Base-by-base conservation (phyloP, 2,888 invertebrate species). In the Diarsia brunnea region DNA sequence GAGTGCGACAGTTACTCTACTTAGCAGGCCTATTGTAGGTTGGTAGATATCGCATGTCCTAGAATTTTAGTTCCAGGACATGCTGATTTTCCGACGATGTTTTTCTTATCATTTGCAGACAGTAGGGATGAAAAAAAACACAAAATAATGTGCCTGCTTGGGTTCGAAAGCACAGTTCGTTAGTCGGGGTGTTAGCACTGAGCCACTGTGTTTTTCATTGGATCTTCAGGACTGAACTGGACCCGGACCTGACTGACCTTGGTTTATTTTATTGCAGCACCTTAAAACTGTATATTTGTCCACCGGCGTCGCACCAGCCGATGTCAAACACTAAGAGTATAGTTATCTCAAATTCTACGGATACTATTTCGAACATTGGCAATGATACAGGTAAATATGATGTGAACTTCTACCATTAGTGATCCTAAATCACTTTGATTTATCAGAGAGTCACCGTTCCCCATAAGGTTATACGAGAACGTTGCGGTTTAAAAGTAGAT, bases 271-370 rank as follows among this genome's bases (percentile, higher is more conserved):
- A 24, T 80, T 68, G 19, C 91, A 96, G 96, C 91, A 95, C 95
- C 47, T 84, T 92, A 55, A 95, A 94, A 76, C 91, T 96, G 1
- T 93, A 93, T 88, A 88, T 94, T 43, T 96, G 96, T 73, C 89
- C 91, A 0, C 81, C 89, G 16, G 90, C 90, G 1, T 90, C 91
- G 16, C 88, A 86, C 1, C 79, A 74, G 43, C 19, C n/a, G 1
- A n/a, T 12, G 1, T 19, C 14, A 19, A 19, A 69, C n/a, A 21
- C 12, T 47, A 73, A 65, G 21, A 11, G 19, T 2, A 53, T 66
- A 7, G 66, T 74, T 12, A 10, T 47, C 4, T 38, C 49, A 11
- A 70, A 73, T 51, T 27, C 47, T 21, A 72, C 74, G 5, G 43
- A 38, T 21, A 53, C 31, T 27, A 19, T 45, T 14, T n/a, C 27